Conservation (phyloP, 2,888 invertebrate species). For the Drosophila yooni region DNA sequence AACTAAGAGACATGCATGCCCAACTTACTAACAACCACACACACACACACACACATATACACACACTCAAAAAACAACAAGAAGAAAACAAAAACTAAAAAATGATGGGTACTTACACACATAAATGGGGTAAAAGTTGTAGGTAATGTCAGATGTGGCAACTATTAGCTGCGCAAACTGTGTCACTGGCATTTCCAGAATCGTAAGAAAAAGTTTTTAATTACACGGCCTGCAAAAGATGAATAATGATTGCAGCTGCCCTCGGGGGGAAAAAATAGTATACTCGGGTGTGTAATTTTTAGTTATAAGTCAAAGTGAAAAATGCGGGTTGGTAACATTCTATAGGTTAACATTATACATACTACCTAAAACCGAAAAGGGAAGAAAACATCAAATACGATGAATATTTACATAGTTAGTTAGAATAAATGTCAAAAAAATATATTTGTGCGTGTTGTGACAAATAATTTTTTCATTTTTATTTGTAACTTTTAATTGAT, state of each 20-base stretch:
- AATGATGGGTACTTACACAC: conserved; percentile 12
- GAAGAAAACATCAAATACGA: conserved; percentile 34
- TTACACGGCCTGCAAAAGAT: conserved; percentile 40
- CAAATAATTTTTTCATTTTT: conserved; percentile 64
- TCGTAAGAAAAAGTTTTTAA: conserved; percentile 58
- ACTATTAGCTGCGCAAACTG: conserved; percentile 54
- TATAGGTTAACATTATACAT: conserved; percentile 70
- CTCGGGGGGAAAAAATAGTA: conserved; percentile 6
- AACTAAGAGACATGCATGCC: conserved; percentile 61
- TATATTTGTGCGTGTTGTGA: conserved; percentile 62
- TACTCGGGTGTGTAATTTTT: conserved; percentile 18
- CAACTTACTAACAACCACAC: conserved; percentile 29
- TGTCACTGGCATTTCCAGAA: conserved; percentile 54
- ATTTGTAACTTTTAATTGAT: conserved; percentile 27
- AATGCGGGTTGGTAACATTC: conserved; percentile 71
- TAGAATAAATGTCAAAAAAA: conserved; percentile 53
- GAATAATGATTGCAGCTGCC: conserved; percentile 39
- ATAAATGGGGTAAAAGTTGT: conserved; percentile 39
- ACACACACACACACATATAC: conserved; percentile 24
- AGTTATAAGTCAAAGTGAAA: conserved; percentile 52
- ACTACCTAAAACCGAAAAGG: conserved; percentile 41
- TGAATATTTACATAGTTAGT: conserved; percentile 64
- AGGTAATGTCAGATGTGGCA: conserved; percentile 42
- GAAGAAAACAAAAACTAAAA: conserved; percentile 8
- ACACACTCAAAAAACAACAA: conserved; percentile 20